Evolutionary conservation across 2,113 vertebrate species (phyloP).

Genomic region (Noturus placidus): DNA sequence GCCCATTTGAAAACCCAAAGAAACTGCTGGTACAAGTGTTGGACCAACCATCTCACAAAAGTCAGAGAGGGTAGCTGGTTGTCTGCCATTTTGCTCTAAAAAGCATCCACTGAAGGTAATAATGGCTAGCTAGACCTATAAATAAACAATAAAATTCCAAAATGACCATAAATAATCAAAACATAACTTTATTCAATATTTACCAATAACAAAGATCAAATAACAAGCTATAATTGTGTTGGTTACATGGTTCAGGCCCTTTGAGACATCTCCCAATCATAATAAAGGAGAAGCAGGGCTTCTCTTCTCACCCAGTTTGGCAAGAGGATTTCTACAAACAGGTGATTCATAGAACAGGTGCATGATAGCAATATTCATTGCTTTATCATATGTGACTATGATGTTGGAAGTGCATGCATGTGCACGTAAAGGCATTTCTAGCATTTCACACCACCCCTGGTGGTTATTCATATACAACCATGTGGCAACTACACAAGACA

Average conservation of each 20-base stretch:
- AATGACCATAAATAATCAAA: neutral
- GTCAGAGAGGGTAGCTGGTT: too few relatives aligned
- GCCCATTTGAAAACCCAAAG: too few relatives aligned
- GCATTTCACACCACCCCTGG: neutral
- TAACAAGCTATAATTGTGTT: neutral
- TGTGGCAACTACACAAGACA: neutral
- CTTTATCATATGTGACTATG: neutral
- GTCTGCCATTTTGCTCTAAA: neutral
- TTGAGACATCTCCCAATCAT: neutral
- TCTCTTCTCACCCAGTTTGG: neutral
- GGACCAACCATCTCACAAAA: neutral
- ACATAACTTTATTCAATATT: neutral
- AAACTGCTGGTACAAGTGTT: neutral
- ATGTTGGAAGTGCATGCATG: neutral
- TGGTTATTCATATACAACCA: conserved; percentile 3
- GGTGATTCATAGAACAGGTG: too few relatives aligned
- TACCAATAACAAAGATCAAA: neutral
- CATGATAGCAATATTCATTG: neutral
- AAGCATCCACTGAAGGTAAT: neutral
- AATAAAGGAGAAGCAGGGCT: neutral
- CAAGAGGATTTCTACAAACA: neutral
- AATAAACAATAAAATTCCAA: neutral
- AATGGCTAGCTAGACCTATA: neutral
- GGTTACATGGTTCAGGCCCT: neutral
- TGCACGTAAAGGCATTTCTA: neutral